Base-by-base conservation (phyloP, 2,113 vertebrate species). In the Meles meles region DNA sequence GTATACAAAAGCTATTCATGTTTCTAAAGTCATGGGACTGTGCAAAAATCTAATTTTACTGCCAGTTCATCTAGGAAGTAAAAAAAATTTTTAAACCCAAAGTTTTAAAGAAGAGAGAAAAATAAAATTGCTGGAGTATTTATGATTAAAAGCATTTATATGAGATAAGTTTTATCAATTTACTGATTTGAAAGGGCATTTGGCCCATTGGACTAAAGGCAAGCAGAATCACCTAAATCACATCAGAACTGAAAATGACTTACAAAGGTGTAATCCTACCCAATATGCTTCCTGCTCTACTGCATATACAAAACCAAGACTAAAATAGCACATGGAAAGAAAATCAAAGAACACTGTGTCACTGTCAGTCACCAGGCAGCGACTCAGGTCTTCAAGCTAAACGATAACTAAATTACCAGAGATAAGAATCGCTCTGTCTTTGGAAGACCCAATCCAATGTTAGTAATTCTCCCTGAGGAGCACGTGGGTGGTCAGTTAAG, bases 261-360 rank as follows among this genome's bases (percentile, higher is more conserved):
- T 94, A 96, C 29, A 95, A 76, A 86, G 44, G 59, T 88, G 17
- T 89, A 90, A 93, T 93, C 67, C 95, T 95, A 94, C 34, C 74
- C 61, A 92, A 72, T 12, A 92, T 61, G 49, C 87, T 92, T 88
- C 93, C 77, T 92, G 49, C 31, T 89, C 57, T 86, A 97, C 55
- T 92, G 72, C 94, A 96, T 57, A 91, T 52, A 94, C 86, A 97
- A 96, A 98, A 94, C 74, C 79, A 95, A 98, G 92, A 96, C 67
- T 52, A 96, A 97, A 97, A 97, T 81, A 94, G 93, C 63, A 96
- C 74, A 91, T 52, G 25, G 72, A 76, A 94, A 96, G 92, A 97
- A 95, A 97, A 94, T 93, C 83, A 97, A 86, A 97, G 87, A 94
- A 96, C 23, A 94, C 14, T 20, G 14, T 89, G 86, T 83, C 93